Percentiles rank a stretch among this genome's conserved stretches.
phyloP scores from a whole-genome alignment of 1,140 invertebrate species.

The Parapsyche elsis region DNA sequence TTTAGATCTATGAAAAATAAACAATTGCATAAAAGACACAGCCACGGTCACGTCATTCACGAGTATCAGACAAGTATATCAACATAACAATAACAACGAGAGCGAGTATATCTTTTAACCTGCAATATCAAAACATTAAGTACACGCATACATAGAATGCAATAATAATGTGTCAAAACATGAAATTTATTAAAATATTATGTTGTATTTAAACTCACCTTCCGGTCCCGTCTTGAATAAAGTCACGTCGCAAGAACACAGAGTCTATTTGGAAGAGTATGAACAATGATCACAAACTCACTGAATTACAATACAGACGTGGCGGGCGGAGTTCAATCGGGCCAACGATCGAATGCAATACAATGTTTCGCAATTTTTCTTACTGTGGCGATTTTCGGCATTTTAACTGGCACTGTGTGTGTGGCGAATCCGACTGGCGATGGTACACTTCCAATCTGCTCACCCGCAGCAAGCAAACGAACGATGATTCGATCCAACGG shows the following conservation, averaged over 20 bases:
- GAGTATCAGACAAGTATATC: no score
- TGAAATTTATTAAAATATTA: no score
- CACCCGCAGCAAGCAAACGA: no score
- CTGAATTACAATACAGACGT: background rate
- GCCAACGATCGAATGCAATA: slow-evolving; percentile 1
- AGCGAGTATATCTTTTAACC: background rate
- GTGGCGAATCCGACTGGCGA: no score
- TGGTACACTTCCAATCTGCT: no score
- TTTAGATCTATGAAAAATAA: background rate
- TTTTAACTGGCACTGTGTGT: no score
- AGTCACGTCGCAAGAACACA: background rate
- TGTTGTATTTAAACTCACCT: slow-evolving; percentile 1
- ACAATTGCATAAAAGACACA: no score
- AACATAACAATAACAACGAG: no score
- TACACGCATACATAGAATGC: background rate
- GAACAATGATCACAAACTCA: slow-evolving; percentile 17
- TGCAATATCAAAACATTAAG: background rate
- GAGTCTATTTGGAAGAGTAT: background rate
- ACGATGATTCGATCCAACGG: no score
- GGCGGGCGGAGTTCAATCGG: background rate
- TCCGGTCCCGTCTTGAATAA: background rate
- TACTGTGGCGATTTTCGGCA: no score
- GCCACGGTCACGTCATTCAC: no score
- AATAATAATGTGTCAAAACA: no score
- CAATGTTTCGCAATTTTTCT: background rate